Evolutionary conservation across 2,888 invertebrate genomes (phyloP).

Genomic region (Crepidodera aurea): DNA sequence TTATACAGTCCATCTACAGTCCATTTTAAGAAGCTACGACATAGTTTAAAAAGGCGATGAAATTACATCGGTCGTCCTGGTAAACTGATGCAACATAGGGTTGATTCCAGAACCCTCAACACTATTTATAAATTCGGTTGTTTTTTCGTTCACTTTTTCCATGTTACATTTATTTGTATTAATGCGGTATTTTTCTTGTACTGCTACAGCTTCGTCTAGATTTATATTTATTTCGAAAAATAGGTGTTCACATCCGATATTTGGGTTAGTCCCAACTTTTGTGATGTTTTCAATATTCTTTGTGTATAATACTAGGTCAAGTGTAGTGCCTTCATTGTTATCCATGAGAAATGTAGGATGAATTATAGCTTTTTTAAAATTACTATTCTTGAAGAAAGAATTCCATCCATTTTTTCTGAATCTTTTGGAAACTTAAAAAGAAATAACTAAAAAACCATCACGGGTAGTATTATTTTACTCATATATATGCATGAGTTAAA

Average conservation of each 20-base stretch:
- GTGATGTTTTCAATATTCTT: neutral
- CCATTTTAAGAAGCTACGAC: too few relatives aligned
- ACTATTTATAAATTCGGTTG: too few relatives aligned
- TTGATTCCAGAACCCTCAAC: too few relatives aligned
- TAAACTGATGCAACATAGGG: too few relatives aligned
- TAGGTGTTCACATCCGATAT: constrained; percentile 3
- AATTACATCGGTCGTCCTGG: too few relatives aligned
- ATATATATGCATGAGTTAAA: too few relatives aligned
- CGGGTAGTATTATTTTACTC: too few relatives aligned
- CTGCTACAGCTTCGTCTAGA: neutral
- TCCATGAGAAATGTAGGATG: neutral
- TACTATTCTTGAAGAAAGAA: neutral
- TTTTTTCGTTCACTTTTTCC: neutral
- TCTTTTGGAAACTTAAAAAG: too few relatives aligned
- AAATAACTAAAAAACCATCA: too few relatives aligned
- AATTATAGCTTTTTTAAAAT: neutral
- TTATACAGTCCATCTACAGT: too few relatives aligned
- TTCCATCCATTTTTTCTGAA: too few relatives aligned
- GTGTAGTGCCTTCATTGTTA: neutral
- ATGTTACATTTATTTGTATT: neutral
- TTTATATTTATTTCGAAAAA: neutral
- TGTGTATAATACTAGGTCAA: neutral
- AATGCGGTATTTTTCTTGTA: neutral
- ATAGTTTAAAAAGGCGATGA: too few relatives aligned
- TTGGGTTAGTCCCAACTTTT: neutral